Conservation (phyloP, 2,888 invertebrate species). For the Sphaeridia pumilis region DNA sequence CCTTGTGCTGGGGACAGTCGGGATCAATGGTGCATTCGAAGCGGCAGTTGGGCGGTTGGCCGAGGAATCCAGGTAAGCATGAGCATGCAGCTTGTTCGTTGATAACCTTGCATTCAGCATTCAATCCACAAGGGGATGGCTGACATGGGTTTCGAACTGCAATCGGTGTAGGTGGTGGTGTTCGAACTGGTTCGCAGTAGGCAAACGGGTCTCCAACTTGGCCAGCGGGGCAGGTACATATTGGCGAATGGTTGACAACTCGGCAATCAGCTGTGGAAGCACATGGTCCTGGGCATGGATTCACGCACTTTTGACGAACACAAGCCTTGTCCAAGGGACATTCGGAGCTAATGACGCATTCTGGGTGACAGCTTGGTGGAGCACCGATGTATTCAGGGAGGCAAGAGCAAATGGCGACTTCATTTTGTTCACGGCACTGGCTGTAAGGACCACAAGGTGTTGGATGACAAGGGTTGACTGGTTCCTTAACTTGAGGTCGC, state of each 20-base stretch:
- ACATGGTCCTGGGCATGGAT: slow-evolving; percentile 53
- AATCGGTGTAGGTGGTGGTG: slow-evolving; percentile 18
- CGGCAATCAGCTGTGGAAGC: slow-evolving; percentile 62
- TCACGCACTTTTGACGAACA: slow-evolving; percentile 37
- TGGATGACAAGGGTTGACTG: slow-evolving; percentile 30
- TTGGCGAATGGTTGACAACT: slow-evolving; percentile 71
- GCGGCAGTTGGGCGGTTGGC: slow-evolving; percentile 35
- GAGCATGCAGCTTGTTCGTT: slow-evolving; percentile 54
- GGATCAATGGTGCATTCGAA: slow-evolving; percentile 61
- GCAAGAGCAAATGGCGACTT: slow-evolving; percentile 43
- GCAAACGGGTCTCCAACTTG: slow-evolving; percentile 27
- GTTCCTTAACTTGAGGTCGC: slow-evolving; percentile 11
- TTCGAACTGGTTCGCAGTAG: slow-evolving; percentile 13
- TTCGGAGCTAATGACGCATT: slow-evolving; percentile 37
- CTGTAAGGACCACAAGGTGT: slow-evolving; percentile 38
- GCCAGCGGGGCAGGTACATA: slow-evolving; percentile 55
- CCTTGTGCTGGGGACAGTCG: slow-evolving; percentile 53
- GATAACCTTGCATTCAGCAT: slow-evolving; percentile 59
- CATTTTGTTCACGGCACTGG: slow-evolving; percentile 35
- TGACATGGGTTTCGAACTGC: slow-evolving; percentile 23
- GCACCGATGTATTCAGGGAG: slow-evolving; percentile 37
- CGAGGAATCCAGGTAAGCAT: slow-evolving; percentile 44
- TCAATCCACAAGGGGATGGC: slow-evolving; percentile 55
- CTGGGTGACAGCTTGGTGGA: slow-evolving; percentile 37
- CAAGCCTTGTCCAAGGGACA: slow-evolving; percentile 38